Base-by-base conservation (phyloP, 2,113 vertebrate genomes). In the Trematomus loennbergii region DNA sequence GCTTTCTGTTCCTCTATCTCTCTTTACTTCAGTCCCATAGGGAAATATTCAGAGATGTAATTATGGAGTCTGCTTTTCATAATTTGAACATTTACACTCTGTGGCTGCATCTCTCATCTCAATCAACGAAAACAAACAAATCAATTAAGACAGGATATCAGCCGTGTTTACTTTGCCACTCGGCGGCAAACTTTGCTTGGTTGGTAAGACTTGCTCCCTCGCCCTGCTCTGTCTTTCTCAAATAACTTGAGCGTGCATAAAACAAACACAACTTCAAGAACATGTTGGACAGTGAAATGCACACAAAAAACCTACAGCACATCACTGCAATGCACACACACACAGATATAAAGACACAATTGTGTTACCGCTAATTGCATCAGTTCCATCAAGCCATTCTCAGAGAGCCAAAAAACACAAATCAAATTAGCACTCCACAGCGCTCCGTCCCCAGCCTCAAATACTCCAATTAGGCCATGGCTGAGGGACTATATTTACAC, bases 41-140 rank as follows among this genome's bases (percentile, higher is more conserved):
- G 90, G 87, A 89, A 91, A 91, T 88, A 90, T 78, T 88, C 79
- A 9, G 69, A 86, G 84, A 91, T 76, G 71, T 85, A 89, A 89
- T 94, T 91, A 92, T 89, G 79, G 81, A 87, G 86, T 84, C 86
- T 89, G 83, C 74, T 82, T 90, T 89, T 92, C 82, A 88, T 91
- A 90, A 92, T 90, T 85, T 88, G 82, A 91, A 89, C 84, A 68
- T 91, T 92, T 91, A 88, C 84, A 85, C 89, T 91, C 79, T 48
- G 59, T 82, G 84, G 79, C 86, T 76, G 85, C 87, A 86, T 91
- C 90, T 83, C 84, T 92, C 83, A 78, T 90, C 88, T 91, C 89
- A 89, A 90, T 92, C 86, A 94, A 85, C 84, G 86, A 87, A 91
- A 87, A 91, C 87, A 90, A 88, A 91, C 84, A 89, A 88, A 89